Base-by-base conservation (phyloP, 2,797 vertebrate genomes). In the Gobionotothen gibberifrons region DNA sequence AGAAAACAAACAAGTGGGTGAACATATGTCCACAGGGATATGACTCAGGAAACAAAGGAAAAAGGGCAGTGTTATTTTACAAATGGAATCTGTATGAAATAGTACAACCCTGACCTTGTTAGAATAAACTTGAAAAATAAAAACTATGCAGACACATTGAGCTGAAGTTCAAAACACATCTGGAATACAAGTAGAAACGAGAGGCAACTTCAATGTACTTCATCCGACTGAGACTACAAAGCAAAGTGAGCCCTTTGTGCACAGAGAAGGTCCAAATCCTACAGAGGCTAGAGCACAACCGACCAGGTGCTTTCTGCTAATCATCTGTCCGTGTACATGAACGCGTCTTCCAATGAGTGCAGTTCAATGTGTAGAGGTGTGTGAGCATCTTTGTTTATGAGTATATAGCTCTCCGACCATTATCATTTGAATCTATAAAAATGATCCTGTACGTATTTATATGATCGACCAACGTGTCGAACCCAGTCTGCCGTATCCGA, bases 231-330 rank as follows among this genome's bases (percentile, higher is more conserved):
- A 74, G 44, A 69, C 42, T 80, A 82, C 58, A 78, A 83, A 76
- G 63, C 40, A 59, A 54, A 67, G 63, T 44, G 57, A 74, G 40
- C 32, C 51, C n/a, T 71, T 69, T 78, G 62, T 69, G 26, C 26
- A 16, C 29, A 29, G 49, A 69, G 42, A 65, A 47, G 68, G 74
- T 73, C 61, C 57, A 76, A 65, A 61, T 72, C 49, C 32, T 62
- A 29, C 22, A 65, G 13, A n/a, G n/a, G n/a, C n/a, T n/a, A n/a
- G n/a, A 69, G 26, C 29, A 58, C 40, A 44, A 40, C 0, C 2
- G 62, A 85, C 75, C 80, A 77, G 79, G 80, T 82, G 76, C 47
- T 58, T 76, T 72, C 0, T 6, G 64, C 55, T 72, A 75, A 86
- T 76, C 76, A 60, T 70, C 9, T 16, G 26, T 46, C 26, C 62